Evolutionary conservation across 2,797 vertebrate species (phyloP).

Genomic region (Pantherophis vulpinus): DNA sequence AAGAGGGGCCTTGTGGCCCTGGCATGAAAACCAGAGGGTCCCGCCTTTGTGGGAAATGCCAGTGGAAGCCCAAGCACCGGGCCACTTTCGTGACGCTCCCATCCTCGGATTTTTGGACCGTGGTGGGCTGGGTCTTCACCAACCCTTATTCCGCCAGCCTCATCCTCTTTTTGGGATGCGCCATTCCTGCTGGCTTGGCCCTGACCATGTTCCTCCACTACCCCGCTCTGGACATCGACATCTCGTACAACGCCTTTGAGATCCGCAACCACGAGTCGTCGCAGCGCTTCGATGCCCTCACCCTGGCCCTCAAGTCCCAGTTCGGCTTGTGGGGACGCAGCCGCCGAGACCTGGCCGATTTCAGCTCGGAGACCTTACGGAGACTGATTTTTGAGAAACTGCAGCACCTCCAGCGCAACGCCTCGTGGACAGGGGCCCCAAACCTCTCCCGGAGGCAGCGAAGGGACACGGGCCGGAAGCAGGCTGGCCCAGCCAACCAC

Average conservation of each 20-base stretch:
- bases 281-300: conserved; percentile 89
- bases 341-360: conserved; percentile 82
- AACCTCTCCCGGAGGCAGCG: fast-evolving
- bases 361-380: conserved; percentile 80
- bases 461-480: fast-evolving
- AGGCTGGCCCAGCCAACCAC: conserved; percentile 30
- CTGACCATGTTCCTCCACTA: conserved; percentile 91
- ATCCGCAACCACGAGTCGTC: conserved; percentile 96
- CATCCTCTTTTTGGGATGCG: conserved; percentile 81
- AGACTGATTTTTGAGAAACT: conserved; percentile 84
- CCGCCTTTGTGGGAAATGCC: conserved; percentile 54
- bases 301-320: conserved; percentile 91
- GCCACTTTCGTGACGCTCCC: conserved; percentile 20
- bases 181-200: conserved; percentile 85
- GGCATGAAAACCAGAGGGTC: conserved; percentile 33
- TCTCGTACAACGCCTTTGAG: conserved; percentile 97
- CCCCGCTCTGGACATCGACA: conserved; percentile 94
- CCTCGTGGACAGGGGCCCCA: conserved; percentile 10
- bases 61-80: conserved; percentile 59
- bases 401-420: conserved; percentile 72
- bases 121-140: conserved; percentile 88
- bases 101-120: conserved; percentile 78
- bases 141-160: conserved; percentile 82
- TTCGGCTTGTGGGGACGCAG: conserved; percentile 93
- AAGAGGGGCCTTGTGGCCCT: conserved; percentile 62